Evolutionary conservation across 2,797 vertebrate genomes (phyloP).

Genomic region (Chlorospingus semifuscus): DNA sequence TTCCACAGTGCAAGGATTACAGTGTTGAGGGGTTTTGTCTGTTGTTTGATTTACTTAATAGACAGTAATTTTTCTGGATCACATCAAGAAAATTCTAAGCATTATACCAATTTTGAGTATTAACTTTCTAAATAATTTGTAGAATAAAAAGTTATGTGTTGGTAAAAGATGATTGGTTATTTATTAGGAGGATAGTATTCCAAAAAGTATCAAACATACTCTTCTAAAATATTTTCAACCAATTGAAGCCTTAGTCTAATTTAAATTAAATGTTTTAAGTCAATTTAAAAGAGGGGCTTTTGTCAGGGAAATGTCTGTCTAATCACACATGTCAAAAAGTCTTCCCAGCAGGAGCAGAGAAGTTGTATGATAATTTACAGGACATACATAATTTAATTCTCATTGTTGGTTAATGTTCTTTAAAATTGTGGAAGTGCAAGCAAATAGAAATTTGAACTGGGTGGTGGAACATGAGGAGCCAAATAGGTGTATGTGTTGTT

Average conservation of each 20-base stretch:
- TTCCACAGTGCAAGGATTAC: background rate
- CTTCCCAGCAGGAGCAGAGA: background rate
- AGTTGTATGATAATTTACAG: background rate
- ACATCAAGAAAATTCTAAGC: background rate
- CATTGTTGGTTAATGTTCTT: background rate
- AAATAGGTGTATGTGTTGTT: background rate
- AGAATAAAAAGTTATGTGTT: background rate
- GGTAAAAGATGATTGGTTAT: background rate
- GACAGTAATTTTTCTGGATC: background rate
- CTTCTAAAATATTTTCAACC: background rate
- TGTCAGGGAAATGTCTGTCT: background rate
- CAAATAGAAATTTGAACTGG: background rate
- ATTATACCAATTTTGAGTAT: background rate
- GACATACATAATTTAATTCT: background rate
- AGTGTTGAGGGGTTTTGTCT: background rate
- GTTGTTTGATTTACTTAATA: background rate
- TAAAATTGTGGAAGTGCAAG: background rate
- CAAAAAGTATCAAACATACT: background rate
- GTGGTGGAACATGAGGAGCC: background rate
- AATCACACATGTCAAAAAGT: background rate
- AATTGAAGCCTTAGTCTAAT: background rate
- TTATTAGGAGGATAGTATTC: background rate
- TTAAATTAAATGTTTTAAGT: background rate
- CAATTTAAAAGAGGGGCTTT: background rate
- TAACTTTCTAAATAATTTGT: slow-evolving; percentile 21